phyloP scores from a whole-genome alignment of 2,113 vertebrate species.

The Ploceus nigricollis region DNA sequence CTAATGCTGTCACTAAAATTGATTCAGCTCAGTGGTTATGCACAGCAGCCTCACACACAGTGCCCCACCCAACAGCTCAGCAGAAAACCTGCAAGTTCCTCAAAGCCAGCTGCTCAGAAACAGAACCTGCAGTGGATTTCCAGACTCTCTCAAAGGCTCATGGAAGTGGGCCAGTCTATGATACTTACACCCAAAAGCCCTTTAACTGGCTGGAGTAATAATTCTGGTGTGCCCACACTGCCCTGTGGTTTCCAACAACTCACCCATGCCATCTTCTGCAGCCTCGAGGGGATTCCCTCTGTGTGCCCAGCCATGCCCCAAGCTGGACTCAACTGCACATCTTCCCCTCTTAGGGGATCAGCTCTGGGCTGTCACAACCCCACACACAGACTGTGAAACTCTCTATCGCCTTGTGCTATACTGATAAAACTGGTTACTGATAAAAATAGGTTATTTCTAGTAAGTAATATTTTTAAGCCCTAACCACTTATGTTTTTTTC shows the following conservation, averaged over 20 bases:
- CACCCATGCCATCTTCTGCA: fast-evolving
- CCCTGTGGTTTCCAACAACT: not conserved
- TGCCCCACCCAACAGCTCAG: not conserved
- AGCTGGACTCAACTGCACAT: not conserved
- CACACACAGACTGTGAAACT: not conserved
- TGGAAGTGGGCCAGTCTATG: not conserved
- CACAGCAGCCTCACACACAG: not conserved
- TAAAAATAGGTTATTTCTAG: not conserved
- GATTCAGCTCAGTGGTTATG: not conserved
- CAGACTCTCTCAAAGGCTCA: not conserved
- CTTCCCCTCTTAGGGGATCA: no score
- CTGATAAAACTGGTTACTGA: not conserved
- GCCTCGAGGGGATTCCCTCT: not conserved
- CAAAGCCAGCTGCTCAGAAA: not conserved
- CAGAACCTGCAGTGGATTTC: not conserved
- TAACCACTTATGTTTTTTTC: not conserved
- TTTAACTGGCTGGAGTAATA: not conserved
- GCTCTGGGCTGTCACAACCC: no score
- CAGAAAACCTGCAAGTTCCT: not conserved
- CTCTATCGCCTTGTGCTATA: not conserved
- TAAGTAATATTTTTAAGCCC: not conserved
- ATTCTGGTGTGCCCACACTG: not conserved
- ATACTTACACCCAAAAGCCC: not conserved
- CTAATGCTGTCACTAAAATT: fast-evolving
- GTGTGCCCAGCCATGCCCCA: not conserved